These are phyloP conservation scores for Brienomyrus brachyistius DNA, from an alignment of 2,113 vertebrate species.

Conservation along the genomic window DNA sequence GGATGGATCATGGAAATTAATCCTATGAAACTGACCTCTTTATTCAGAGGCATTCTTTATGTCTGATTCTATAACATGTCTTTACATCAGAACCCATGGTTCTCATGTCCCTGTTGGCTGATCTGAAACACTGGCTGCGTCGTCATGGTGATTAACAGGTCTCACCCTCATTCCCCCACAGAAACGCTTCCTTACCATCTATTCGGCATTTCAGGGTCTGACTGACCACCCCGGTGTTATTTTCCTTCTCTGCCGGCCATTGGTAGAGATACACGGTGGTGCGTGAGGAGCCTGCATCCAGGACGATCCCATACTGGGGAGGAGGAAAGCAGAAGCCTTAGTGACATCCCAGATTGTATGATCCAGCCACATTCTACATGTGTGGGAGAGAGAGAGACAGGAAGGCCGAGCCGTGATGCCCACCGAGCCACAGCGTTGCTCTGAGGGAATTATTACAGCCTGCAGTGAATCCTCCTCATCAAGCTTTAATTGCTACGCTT, in stretches of 20 bases:
- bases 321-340: background rate
- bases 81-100: background rate
- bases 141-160: background rate
- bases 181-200: slow-evolving; percentile 57
- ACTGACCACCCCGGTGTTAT: slow-evolving; percentile 82
- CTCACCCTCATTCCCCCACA: background rate
- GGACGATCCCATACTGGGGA: slow-evolving; percentile 81
- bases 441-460: background rate
- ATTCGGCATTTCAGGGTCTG: slow-evolving; percentile 71
- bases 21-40: background rate
- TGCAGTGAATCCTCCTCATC: background rate
- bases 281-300: slow-evolving; percentile 88
- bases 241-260: slow-evolving; percentile 90
- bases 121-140: background rate
- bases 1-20: background rate
- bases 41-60: background rate
- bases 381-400: background rate
- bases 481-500: background rate
- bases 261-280: slow-evolving; percentile 87
- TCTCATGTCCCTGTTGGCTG: background rate
- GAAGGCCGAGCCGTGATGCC: background rate
- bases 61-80: background rate
- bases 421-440: background rate
- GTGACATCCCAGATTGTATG: background rate
- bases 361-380: background rate